Evolutionary conservation across 2,888 invertebrate species (phyloP).

Genomic region (Tetranychus piercei): DNA sequence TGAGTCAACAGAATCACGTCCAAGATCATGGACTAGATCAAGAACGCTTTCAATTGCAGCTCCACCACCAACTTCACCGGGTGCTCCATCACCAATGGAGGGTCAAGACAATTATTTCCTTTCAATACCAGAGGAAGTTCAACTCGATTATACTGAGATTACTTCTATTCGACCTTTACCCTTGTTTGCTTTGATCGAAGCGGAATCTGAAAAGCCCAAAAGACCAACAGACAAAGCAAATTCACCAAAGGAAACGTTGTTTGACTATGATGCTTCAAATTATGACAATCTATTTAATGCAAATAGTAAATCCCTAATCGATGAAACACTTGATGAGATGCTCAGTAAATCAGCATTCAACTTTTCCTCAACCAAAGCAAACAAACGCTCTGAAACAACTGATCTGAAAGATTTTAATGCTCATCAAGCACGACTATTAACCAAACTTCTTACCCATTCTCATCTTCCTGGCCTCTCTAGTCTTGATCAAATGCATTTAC

Average conservation of each 20-base stretch:
- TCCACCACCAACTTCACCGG: slow-evolving; percentile 24
- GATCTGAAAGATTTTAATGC: slow-evolving; percentile 64
- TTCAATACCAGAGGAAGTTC: slow-evolving; percentile 61
- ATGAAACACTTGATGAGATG: slow-evolving; percentile 49
- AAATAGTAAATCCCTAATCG: slow-evolving; percentile 40
- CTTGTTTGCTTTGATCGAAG: slow-evolving; percentile 80
- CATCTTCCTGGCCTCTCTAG: slow-evolving; percentile 84
- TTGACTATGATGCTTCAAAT: slow-evolving; percentile 48
- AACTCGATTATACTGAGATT: slow-evolving; percentile 81
- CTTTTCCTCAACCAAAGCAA: slow-evolving; percentile 36
- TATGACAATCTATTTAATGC: slow-evolving; percentile 55
- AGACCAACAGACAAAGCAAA: slow-evolving; percentile 17
- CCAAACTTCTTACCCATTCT: slow-evolving; percentile 76
- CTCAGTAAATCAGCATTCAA: slow-evolving; percentile 38
- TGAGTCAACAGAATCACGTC: slow-evolving; percentile 44
- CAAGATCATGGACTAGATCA: slow-evolving; percentile 67
- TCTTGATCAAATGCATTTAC: slow-evolving; percentile 94
- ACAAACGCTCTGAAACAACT: slow-evolving; percentile 46
- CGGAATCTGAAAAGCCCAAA: slow-evolving; percentile 43
- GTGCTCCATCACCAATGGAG: slow-evolving; percentile 35
- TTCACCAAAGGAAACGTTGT: slow-evolving; percentile 11
- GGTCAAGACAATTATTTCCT: slow-evolving; percentile 55
- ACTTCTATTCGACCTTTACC: slow-evolving; percentile 95
- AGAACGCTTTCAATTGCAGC: slow-evolving; percentile 56
- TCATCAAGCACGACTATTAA: slow-evolving; percentile 64